Evolutionary conservation across 2,888 invertebrate species (phyloP).

Genomic region (Ornithoptera alexandrae): DNA sequence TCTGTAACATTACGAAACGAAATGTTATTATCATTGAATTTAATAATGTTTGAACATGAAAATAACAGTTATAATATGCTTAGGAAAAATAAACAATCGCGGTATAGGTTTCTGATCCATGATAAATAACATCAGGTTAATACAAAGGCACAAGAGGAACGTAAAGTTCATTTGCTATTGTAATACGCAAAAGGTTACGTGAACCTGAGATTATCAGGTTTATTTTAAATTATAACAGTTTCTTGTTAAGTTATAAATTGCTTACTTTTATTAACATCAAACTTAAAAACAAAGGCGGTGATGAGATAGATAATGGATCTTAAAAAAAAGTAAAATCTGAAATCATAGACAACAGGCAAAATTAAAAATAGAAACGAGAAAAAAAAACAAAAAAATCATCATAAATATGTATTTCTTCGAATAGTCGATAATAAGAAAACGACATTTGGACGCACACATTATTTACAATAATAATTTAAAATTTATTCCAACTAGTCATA

Average conservation of each 20-base stretch:
- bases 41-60: background rate
- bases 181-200: too few relatives aligned
- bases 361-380: background rate
- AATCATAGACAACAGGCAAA: background rate
- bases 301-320: too few relatives aligned
- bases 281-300: too few relatives aligned
- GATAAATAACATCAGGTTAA: background rate
- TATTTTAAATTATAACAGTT: too few relatives aligned
- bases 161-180: too few relatives aligned
- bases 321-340: background rate
- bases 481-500: slow-evolving; percentile 14
- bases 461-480: slow-evolving; percentile 27
- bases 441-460: slow-evolving; percentile 25
- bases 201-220: too few relatives aligned
- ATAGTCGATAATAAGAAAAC: slow-evolving; percentile 21
- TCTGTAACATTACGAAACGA: background rate
- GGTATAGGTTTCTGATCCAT: background rate
- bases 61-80: background rate
- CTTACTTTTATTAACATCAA: too few relatives aligned
- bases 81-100: background rate
- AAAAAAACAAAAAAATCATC: slow-evolving; percentile 21
- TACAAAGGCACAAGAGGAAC: background rate
- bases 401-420: slow-evolving; percentile 27
- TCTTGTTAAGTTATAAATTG: too few relatives aligned
- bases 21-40: background rate